Evolutionary conservation across 2,113 vertebrate genomes (phyloP).

Genomic region (Podocnemis expansa): DNA sequence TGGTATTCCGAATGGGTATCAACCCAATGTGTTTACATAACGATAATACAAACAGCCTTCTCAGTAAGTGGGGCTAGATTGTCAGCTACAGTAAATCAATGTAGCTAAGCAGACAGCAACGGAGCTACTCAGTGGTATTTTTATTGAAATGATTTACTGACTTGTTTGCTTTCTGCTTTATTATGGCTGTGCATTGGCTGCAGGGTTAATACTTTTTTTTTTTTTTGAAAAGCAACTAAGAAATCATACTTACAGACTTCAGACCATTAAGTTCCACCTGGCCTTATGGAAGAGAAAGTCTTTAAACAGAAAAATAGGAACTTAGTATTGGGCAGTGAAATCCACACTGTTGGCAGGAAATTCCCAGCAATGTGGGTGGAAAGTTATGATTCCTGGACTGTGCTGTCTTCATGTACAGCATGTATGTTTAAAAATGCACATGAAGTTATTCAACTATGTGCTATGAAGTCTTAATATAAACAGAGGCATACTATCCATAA

Average conservation of each 20-base stretch:
- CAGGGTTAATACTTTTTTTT: neutral
- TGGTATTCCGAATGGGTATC: neutral
- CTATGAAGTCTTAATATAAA: neutral
- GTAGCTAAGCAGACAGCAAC: neutral
- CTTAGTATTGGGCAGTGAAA: neutral
- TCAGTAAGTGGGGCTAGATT: conserved; percentile 34
- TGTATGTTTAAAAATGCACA: neutral
- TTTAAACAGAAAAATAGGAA: neutral
- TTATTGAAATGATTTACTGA: neutral
- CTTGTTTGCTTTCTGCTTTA: neutral
- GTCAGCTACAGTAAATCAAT: neutral
- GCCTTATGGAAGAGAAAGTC: neutral
- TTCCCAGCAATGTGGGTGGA: neutral
- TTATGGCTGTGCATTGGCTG: neutral
- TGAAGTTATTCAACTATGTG: neutral
- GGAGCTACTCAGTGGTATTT: neutral
- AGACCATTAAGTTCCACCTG: neutral
- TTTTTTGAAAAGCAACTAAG: neutral
- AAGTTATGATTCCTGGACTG: neutral
- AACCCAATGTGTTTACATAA: accelerated
- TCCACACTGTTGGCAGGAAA: accelerated
- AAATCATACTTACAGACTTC: neutral
- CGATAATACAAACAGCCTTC: neutral
- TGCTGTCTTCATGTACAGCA: neutral
- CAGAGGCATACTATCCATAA: neutral